Evolutionary conservation across 2,888 invertebrate genomes (phyloP), one percentile per base, ranked within the genome.

Genomic region (Dione juno): DNA sequence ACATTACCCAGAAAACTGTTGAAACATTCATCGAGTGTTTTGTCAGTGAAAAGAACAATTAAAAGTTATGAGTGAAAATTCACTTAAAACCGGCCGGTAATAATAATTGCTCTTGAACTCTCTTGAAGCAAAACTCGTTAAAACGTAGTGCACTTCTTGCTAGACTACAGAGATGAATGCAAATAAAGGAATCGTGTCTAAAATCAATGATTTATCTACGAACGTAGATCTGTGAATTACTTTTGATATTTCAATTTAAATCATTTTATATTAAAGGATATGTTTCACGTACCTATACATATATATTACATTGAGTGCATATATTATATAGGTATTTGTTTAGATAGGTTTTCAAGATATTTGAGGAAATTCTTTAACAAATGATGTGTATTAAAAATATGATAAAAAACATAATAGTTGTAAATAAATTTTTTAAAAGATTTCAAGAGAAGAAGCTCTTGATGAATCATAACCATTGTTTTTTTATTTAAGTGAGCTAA

Each of bases 81-180:
- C 69, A 54, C 65, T 50, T 61, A 66, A 69, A 35, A 53, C 59
- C 68, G 65, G 45, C 65, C 54, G 37, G 58, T 67, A 70, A 70
- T 72, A 58, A 71, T 68, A 69, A 75, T 71, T 69, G 72, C 67
- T 85, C 80, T 80, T 75, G 77, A 75, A 81, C 78, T 77, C 80
- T 82, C 88, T 88, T 80, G 81, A 79, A 85, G 83, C 80, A 82
- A 82, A 86, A 86, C 88, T 90, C 88, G 87, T 90, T 90, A 90
- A 87, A 88, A 81, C 88, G 83, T 85, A 89, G 88, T 82, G 85
- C 88, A 79, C 87, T 88, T 77, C 71, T 71, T 65, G 64, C 37
- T 71, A 53, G 66, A 59, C 65, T 72, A 41, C 58, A 70, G 41
- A 45, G 71, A 63, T 66, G 68, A 61, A 67, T 48, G 70, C 21